Evolutionary conservation across 1,140 invertebrate species (phyloP).

Genomic region (Drosophila saltans): DNA sequence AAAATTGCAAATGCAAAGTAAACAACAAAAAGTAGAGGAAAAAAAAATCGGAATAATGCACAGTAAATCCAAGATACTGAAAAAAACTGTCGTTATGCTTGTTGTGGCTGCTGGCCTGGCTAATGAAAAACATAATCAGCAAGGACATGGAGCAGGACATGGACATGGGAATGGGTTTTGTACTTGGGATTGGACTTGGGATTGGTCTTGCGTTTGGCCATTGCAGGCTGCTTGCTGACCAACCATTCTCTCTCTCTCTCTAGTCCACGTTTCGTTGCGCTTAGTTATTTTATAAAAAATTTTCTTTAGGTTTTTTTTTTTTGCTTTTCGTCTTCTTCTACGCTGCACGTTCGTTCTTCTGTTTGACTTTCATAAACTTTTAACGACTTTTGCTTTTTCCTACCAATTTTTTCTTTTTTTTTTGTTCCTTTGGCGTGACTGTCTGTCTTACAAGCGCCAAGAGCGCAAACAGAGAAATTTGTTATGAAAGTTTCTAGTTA

Average conservation of each 20-base stretch:
- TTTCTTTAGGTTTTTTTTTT: constrained; percentile 33
- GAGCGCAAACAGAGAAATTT: constrained; percentile 34
- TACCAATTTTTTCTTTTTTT: constrained; percentile 24
- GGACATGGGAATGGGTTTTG: constrained; percentile 21
- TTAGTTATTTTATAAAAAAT: constrained; percentile 73
- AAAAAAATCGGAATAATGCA: constrained; percentile 53
- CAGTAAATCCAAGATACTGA: constrained; percentile 42
- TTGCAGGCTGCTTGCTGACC: constrained; percentile 51
- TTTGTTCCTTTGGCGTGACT: not conserved
- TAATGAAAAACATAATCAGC: constrained; percentile 52
- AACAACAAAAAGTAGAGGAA: constrained; percentile 14
- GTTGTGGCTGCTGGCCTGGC: constrained; percentile 10
- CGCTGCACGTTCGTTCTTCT: constrained; percentile 59
- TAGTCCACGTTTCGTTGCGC: constrained; percentile 71
- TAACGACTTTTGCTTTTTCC: constrained; percentile 81
- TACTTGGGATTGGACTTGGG: constrained; percentile 34
- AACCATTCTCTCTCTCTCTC: constrained; percentile 31
- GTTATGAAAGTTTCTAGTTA: constrained; percentile 73
- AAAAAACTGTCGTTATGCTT: constrained; percentile 15
- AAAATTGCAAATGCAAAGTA: constrained; percentile 54
- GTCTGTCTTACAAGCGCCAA: constrained; percentile 16
- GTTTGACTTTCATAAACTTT: constrained; percentile 83
- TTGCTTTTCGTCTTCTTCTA: constrained; percentile 34
- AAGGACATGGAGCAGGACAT: constrained; percentile 33
- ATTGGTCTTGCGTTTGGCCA: constrained; percentile 16